Base-by-base conservation (phyloP, 2,797 vertebrate genomes). In the Adrianichthys oophorus region DNA sequence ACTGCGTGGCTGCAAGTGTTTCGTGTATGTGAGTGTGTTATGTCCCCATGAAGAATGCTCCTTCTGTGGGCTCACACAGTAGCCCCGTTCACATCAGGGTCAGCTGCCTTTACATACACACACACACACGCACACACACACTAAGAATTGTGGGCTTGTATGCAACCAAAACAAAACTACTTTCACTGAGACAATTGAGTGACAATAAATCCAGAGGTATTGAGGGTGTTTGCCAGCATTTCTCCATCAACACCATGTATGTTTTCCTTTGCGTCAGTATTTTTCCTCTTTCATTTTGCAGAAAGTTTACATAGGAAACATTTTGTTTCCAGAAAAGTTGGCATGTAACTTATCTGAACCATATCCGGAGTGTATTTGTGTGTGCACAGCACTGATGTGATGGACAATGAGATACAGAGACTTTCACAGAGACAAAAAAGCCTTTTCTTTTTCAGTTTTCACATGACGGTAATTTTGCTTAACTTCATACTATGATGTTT, bases 1-100 rank as follows among this genome's bases (percentile, higher is more conserved):
- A n/a, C 68, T 41, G 51, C 55, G 48, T 54, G 59, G 50, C 24
- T 47, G 52, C 23, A 49, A 51, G 66, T 59, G 69, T 67, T 71
- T 52, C 40, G 69, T 56, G 60, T 58, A 64, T 48, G 23, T 52
- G 58, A 58, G 66, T 52, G 70, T 56, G 47, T 47, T 69, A 57
- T 74, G 60, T 67, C 41, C 3, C 50, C 10, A 24, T 61, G 60
- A 82, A 87, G 82, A 91, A 89, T 85, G 75, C 74, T 37, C 57
- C 65, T 84, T 86, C 84, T 90, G 85, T 90, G 76, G 81, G 68
- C 52, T 65, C 44, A 80, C 77, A 88, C 79, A 88, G 84, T 84
- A 69, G 76, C 47, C 72, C 79, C 86, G 75, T 88, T 88, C 79
- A 82, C 78, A 73, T 67, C 70, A 78, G 71, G 85, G 83, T 90